A percentile compares a stretch with the other conserved stretches of the same genome.
Conservation (phyloP, 2,113 vertebrate genomes). For the Hymenochirus boettgeri region DNA sequence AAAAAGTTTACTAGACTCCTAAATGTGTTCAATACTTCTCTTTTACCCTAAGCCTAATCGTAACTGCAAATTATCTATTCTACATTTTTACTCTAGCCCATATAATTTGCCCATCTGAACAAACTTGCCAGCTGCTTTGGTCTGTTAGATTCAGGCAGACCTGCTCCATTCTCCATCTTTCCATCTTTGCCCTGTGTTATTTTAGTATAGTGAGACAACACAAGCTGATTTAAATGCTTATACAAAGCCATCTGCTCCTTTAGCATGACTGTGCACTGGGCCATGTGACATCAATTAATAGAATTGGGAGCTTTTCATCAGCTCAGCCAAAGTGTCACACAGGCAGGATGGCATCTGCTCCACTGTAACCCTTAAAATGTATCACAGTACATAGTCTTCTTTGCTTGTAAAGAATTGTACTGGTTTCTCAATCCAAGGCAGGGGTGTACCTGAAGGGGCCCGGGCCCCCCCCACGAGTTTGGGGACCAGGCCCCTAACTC, state of each 20-base stretch:
- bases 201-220: slow-evolving; percentile 17
- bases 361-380: too few species aligned
- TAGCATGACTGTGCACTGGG: slow-evolving; percentile 42
- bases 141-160: slow-evolving; percentile 3
- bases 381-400: too few species aligned
- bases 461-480: too few species aligned
- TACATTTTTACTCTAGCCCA: too few species aligned
- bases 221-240: slow-evolving; percentile 51
- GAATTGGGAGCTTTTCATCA: slow-evolving; percentile 51
- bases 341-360: slow-evolving; percentile 36
- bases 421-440: too few species aligned
- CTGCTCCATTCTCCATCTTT: slow-evolving; percentile 14
- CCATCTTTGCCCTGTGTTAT: slow-evolving; percentile 17
- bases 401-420: too few species aligned
- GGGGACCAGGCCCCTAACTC: too few species aligned
- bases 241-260: slow-evolving; percentile 47
- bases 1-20: too few species aligned
- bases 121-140: slow-evolving; percentile 1
- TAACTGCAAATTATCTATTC: too few species aligned
- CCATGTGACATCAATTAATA: slow-evolving; percentile 47
- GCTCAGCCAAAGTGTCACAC: slow-evolving; percentile 37
- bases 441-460: too few species aligned
- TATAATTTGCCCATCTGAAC: not conserved
- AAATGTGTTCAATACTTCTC: not conserved
- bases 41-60: not conserved